Conservation (phyloP, 1,140 invertebrate species). For the Coenobita brevimanus region DNA sequence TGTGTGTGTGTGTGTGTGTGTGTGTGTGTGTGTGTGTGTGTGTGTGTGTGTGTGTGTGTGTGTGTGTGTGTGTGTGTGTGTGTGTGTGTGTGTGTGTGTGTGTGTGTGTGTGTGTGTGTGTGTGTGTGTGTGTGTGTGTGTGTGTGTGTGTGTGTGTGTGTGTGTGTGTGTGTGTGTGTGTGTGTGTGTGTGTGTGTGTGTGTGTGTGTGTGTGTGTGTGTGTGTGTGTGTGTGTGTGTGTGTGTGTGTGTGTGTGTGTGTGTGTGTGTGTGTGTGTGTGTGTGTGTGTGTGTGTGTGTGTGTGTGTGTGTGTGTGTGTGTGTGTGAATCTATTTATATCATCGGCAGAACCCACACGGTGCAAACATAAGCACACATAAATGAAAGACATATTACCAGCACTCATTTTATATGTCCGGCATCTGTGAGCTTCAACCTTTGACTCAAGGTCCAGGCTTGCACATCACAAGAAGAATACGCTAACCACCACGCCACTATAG, state of each 20-base stretch:
- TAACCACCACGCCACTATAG: no score
- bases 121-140: conserved; percentile 37
- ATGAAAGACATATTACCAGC: no score
- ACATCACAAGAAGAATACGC: no score
- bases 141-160: no score
- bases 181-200: no score
- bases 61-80: conserved; percentile 23
- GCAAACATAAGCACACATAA: neutral
- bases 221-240: no score
- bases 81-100: conserved; percentile 35
- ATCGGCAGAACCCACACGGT: neutral
- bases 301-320: conserved; percentile 45
- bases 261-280: conserved; percentile 40
- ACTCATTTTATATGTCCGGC: no score
- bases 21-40: conserved; percentile 33
- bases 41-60: conserved; percentile 32
- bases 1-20: conserved; percentile 21
- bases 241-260: no score
- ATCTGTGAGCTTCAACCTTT: no score
- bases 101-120: conserved; percentile 31
- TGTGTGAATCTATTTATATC: neutral
- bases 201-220: no score
- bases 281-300: conserved; percentile 47
- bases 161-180: no score
- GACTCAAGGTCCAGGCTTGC: no score